Evolutionary conservation across 2,888 invertebrate genomes (phyloP), one percentile per base, ranked within the genome.

Genomic region (Pegoplata infirma): DNA sequence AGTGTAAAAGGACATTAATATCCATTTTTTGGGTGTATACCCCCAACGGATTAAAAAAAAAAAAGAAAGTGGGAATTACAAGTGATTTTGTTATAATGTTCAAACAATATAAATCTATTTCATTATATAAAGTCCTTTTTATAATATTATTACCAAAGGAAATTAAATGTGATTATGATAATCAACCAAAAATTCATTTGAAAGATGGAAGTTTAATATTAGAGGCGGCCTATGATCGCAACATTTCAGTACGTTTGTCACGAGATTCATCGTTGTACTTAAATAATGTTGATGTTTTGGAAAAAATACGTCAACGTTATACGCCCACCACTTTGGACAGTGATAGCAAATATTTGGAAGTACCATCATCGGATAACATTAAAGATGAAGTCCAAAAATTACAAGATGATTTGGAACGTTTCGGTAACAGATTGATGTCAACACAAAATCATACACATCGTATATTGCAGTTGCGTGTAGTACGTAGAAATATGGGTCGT

Each of bases 131-230:
- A 23, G 1, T 58, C 1, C n/a, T 36, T 17, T 10, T 56, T 19
- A 25, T 69, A 36, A 47, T 8, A 8, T 56, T 75, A 8, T 36
- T 32, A 32, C 23, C 49, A 6, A 16, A 3, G n/a, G 36, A 36
- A 12, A 3, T 49, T 19, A 17, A 47, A 3, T 47, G 64, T 16
- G 72, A 82, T 23, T 68, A 61, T 7, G 79, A 76, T 0, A 46
- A 73, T 0, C 84, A 83, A 14, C 84, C 86, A 5, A 83, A 84
- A 75, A 81, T 88, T 25, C 6, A 53, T 17, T 92, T 92, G 80
- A 90, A 91, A 84, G 91, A 96, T 90, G 97, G 97, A 14, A 92
- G 96, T 87, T 91, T 98, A 25, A 90, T 93, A 77, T 91, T 98
- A 73, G 92, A 94, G 84, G 92, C 96, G 17, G 96, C 94, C 0